Evolutionary conservation across 2,797 vertebrate genomes (phyloP), one percentile per base, ranked within the genome.

Genomic region (Tinamus major): DNA sequence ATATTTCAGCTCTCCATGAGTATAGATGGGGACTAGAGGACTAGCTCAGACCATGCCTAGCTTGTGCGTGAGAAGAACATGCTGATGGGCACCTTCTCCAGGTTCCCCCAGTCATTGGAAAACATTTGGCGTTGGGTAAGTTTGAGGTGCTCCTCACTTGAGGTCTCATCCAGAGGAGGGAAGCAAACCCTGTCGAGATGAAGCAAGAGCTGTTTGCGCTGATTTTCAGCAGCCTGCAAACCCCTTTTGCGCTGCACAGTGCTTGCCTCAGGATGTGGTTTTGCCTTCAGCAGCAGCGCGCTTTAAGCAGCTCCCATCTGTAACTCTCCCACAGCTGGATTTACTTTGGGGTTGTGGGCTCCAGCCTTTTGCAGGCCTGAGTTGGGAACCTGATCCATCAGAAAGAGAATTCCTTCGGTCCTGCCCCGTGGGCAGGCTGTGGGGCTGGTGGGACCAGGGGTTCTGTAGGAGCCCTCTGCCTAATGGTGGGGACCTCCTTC

Each of bases 21-120:
- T 56, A 1, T 41, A 69, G 49, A n/a, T 21, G 33, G 26, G 14
- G 23, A 53, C 26, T 61, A 84, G 14, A 8, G 44, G 24, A 49
- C 18, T 44, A 44, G 9, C 18, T 81, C 61, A 69, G 21, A 3
- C n/a, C 27, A 12, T 42, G 18, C 15, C 29, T 0, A 12, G 0
- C 26, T 69, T 74, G 61, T 49, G 61, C 4, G 48, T 21, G 14
- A 6, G 10, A 58, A 31, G 46, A 67, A 48, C 1, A 7, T 27
- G 6, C 4, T 46, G 71, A 21, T 72, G 20, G 24, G 31, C 33
- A 16, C 80, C 33, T 70, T 75, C 5, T 72, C 17, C 17, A 56
- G 4, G 20, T 72, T 27, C 8, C 15, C 24, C 29, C 12, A 23
- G 35, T n/a, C 33, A 31, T 23, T 41, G 49, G 35, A 71, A 71